Evolutionary conservation across 1,140 invertebrate species (phyloP).

Genomic region (Tetramorium parvispinum): DNA sequence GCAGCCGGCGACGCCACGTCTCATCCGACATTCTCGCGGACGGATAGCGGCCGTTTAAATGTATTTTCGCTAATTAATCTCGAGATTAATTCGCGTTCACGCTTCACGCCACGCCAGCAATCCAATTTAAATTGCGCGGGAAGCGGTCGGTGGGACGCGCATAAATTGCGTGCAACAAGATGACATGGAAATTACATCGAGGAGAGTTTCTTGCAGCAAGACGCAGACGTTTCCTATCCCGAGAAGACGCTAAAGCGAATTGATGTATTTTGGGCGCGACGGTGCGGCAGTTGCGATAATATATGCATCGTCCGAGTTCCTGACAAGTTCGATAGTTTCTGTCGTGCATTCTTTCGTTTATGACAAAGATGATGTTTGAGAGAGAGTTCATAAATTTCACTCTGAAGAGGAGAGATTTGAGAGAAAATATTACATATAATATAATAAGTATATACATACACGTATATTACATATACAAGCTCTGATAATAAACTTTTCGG

Average conservation of each 20-base stretch:
- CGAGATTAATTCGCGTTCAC: conserved; percentile 66
- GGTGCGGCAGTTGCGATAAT: background rate
- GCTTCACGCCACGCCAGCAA: conserved; percentile 45
- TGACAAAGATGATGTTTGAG: background rate
- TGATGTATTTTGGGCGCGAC: background rate
- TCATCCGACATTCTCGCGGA: conserved; percentile 43
- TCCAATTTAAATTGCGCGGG: conserved; percentile 68
- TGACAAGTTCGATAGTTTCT: background rate
- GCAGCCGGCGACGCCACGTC: conserved; percentile 24
- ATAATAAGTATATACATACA: too few species aligned
- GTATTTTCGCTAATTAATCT: conserved; percentile 70
- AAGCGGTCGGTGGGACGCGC: conserved; percentile 24
- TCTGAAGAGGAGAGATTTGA: background rate
- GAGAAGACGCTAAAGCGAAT: conserved; percentile 20
- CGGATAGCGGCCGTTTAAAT: conserved; percentile 64
- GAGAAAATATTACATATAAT: too few species aligned
- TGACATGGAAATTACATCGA: conserved; percentile 68
- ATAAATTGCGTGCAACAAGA: conserved; percentile 67
- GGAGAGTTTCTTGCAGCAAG: conserved; percentile 57
- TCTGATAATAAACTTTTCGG: too few species aligned
- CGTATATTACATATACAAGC: too few species aligned
- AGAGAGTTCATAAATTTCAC: conserved; percentile 8
- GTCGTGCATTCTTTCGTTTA: background rate
- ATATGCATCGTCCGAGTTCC: background rate
- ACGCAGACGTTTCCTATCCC: conserved; percentile 27